A percentile compares a stretch with the other conserved stretches of the same genome.
Conservation (phyloP, 2,797 vertebrate species). For the Prionace glauca region DNA sequence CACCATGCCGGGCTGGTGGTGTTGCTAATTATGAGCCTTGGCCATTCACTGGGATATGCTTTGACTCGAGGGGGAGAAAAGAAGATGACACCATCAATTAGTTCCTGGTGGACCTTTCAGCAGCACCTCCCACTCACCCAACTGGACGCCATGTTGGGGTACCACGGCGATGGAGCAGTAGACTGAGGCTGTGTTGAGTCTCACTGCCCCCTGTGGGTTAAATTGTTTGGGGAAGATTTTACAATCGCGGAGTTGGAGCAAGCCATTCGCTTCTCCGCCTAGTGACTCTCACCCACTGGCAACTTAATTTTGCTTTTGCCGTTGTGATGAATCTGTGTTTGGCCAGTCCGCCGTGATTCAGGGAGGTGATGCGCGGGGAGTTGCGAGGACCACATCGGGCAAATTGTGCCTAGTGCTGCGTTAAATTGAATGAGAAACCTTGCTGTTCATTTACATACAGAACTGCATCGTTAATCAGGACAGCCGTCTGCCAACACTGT, state of each 20-base stretch:
- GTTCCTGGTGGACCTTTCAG: neutral
- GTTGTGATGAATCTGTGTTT: constrained; percentile 26
- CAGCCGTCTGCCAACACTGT: constrained; percentile 38
- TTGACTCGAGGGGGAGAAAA: neutral
- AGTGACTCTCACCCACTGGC: constrained; percentile 34
- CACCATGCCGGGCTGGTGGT: neutral
- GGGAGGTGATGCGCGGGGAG: neutral
- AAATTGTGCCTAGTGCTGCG: constrained; percentile 20
- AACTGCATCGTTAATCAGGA: constrained; percentile 26
- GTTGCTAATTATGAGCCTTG: neutral
- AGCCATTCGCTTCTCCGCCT: neutral
- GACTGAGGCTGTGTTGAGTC: neutral
- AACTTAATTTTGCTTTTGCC: constrained; percentile 35
- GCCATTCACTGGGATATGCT: neutral
- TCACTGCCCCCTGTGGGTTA: neutral
- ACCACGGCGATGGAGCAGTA: neutral
- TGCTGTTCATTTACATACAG: constrained; percentile 29
- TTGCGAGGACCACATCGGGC: neutral
- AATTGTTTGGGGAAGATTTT: constrained; percentile 2
- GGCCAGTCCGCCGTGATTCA: neutral
- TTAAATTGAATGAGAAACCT: constrained; percentile 27
- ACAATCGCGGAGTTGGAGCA: neutral
- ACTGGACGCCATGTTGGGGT: neutral
- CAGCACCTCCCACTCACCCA: too few relatives aligned
- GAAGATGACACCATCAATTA: too few relatives aligned